Percentiles rank a stretch among this genome's conserved stretches.
These are phyloP conservation scores for Pipistrellus nathusii DNA, from an alignment of 2,797 vertebrate species.

Conservation along the genomic window DNA sequence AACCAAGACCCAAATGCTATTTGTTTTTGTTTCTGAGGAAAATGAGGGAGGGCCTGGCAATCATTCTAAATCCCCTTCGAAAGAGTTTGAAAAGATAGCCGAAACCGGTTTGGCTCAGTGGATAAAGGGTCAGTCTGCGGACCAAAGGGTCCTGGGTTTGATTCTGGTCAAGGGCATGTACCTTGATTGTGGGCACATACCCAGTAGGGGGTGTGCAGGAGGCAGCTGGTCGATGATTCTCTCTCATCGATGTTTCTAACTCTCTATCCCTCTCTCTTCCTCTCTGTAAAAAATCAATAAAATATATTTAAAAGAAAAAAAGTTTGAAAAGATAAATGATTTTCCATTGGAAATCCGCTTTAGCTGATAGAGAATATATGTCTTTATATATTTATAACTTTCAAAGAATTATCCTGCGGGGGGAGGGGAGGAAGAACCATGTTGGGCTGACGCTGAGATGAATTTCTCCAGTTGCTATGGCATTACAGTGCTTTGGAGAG, in stretches of 20 bases:
- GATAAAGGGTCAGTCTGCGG: too few species aligned
- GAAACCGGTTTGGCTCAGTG: too few species aligned
- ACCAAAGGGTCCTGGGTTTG: too few species aligned
- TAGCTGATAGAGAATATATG: background rate
- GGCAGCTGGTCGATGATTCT: too few species aligned
- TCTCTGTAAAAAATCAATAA: too few species aligned
- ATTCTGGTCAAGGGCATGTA: too few species aligned
- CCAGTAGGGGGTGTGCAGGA: too few species aligned
- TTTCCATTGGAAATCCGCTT: background rate
- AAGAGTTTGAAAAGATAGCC: background rate
- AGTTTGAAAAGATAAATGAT: slow-evolving; percentile 7
- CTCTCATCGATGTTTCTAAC: too few species aligned
- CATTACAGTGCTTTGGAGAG: background rate
- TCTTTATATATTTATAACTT: slow-evolving; percentile 14
- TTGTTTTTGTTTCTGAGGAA: background rate
- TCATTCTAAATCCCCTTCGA: background rate
- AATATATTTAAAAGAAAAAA: background rate
- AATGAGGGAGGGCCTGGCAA: background rate
- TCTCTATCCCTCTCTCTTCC: too few species aligned
- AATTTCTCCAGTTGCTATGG: background rate
- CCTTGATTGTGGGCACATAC: too few species aligned
- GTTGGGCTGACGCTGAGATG: background rate
- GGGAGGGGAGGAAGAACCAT: background rate
- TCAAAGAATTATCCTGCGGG: background rate
- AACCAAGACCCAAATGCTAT: slow-evolving; percentile 13